Conservation (phyloP, 2,797 vertebrate genomes). For the Cottoperca gobio region DNA sequence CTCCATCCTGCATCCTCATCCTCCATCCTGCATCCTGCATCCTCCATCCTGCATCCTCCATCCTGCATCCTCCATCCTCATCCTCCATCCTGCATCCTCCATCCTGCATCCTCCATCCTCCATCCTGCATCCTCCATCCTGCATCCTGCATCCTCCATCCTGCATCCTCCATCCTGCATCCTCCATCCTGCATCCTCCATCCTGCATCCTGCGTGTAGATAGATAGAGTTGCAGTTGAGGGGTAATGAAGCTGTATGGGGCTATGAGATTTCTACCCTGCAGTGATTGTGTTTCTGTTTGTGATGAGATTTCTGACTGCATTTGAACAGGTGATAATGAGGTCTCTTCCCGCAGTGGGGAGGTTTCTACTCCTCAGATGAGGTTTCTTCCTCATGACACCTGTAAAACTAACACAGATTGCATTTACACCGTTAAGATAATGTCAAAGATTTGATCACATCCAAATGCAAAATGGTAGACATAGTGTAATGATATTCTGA, state of each 20-base stretch:
- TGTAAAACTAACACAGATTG: neutral
- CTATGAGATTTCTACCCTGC: neutral
- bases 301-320: conserved; percentile 31
- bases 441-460: neutral
- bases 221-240: neutral
- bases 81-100: no score
- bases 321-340: conserved; percentile 32
- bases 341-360: neutral
- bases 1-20: no score
- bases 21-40: no score
- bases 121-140: no score
- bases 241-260: neutral
- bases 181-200: no score
- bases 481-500: neutral
- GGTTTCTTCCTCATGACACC: neutral
- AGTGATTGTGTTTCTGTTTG: conserved; percentile 2
- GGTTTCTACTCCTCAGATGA: neutral
- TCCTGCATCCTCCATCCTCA: no score
- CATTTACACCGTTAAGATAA: neutral
- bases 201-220: no score
- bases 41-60: no score
- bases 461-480: neutral
- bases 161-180: no score
- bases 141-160: no score
- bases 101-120: no score